Evolutionary conservation across 2,113 vertebrate species (phyloP).

Genomic region (Galbula dea): DNA sequence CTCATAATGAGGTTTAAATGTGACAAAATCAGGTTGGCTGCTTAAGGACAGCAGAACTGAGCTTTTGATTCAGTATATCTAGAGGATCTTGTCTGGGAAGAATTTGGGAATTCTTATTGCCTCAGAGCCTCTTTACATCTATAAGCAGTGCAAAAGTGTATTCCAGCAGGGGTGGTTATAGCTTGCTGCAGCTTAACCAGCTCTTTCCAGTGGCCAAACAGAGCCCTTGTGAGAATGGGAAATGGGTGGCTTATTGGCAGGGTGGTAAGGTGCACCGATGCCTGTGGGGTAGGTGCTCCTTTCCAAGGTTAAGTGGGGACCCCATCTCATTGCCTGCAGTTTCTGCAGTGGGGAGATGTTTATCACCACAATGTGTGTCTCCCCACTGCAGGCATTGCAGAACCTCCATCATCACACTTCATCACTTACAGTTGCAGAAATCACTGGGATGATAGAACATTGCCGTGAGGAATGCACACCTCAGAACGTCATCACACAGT

Average conservation of each 20-base stretch:
- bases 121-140: not conserved
- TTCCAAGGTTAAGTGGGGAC: not conserved
- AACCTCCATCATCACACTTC: not conserved
- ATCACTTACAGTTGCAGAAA: not conserved
- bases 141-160: not conserved
- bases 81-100: not conserved
- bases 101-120: not conserved
- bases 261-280: not conserved
- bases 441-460: not conserved
- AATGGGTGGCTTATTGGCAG: not conserved
- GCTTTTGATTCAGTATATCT: not conserved
- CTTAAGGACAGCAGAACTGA: not conserved
- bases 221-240: not conserved
- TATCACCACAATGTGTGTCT: accelerated
- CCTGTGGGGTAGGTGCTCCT: not conserved
- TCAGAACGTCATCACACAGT: not conserved
- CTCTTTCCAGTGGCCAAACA: not conserved
- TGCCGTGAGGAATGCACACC: not conserved
- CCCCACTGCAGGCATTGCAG: not conserved
- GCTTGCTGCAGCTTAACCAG: not conserved
- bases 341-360: not conserved
- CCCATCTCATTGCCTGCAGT: not conserved
- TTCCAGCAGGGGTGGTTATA: not conserved
- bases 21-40: not conserved
- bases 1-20: not conserved